Percentiles rank a stretch among this genome's conserved stretches.
phyloP scores from a whole-genome alignment of 1,140 invertebrate species.

The Drosophila mayri region DNA sequence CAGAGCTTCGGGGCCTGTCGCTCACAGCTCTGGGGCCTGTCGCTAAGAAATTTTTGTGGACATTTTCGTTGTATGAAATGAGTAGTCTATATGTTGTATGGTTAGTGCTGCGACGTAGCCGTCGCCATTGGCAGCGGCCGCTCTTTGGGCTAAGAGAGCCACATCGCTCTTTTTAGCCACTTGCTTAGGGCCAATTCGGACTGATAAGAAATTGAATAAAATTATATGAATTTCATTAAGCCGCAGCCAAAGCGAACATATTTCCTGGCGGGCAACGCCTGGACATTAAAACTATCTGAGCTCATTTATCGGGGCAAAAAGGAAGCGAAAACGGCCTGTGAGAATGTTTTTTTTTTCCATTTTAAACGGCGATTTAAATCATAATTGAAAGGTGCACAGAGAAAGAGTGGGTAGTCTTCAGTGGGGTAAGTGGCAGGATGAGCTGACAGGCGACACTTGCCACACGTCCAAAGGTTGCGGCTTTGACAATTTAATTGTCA shows the following conservation, averaged over 20 bases:
- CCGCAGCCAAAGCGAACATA: constrained; percentile 40
- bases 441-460: constrained; percentile 65
- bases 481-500: constrained; percentile 82
- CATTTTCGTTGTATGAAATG: too few relatives aligned
- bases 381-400: constrained; percentile 67
- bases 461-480: constrained; percentile 74
- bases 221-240: constrained; percentile 78
- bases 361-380: constrained; percentile 68
- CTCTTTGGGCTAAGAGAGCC: constrained; percentile 52
- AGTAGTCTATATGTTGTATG: too few relatives aligned
- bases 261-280: constrained; percentile 41
- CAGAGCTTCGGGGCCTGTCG: too few relatives aligned
- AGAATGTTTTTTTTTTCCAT: constrained; percentile 32
- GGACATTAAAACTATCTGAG: constrained; percentile 70
- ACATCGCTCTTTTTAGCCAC: constrained; percentile 6
- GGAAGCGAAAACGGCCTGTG: constrained; percentile 48
- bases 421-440: constrained; percentile 12
- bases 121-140: constrained; percentile 2
- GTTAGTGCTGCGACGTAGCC: too few relatives aligned
- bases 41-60: too few relatives aligned
- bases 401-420: background rate
- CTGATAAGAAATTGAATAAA: constrained; percentile 82
- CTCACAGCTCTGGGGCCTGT: too few relatives aligned
- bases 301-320: constrained; percentile 66
- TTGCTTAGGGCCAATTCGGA: constrained; percentile 61